A percentile compares a stretch with the other conserved stretches of the same genome.
Conservation (phyloP, 2,113 vertebrate species). For the Rhea americana region DNA sequence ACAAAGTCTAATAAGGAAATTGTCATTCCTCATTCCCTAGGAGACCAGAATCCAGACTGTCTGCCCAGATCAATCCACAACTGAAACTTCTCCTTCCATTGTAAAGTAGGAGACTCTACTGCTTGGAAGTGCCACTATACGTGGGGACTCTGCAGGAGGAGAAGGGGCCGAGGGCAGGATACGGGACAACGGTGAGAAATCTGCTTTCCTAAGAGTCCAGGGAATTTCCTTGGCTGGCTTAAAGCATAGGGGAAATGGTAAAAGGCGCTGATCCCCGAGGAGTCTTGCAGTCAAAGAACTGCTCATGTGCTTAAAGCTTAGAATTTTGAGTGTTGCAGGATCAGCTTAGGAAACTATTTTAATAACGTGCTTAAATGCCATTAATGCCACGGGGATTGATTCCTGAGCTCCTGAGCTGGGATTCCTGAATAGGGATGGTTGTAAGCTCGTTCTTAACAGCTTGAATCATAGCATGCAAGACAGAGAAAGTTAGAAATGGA, state of each 20-base stretch:
- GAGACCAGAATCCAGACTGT: not conserved
- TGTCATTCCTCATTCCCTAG: not conserved
- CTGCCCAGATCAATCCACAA: not conserved
- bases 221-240: not conserved
- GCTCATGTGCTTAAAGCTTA: not conserved
- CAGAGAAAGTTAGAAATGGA: not conserved
- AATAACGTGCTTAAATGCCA: not conserved
- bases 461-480: not conserved
- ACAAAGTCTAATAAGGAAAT: not conserved
- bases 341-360: not conserved
- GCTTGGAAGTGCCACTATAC: not conserved
- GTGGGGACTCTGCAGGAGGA: not conserved
- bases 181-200: not conserved
- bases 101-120: not conserved
- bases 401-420: not conserved
- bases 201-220: not conserved
- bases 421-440: slow-evolving; percentile 15
- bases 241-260: not conserved
- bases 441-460: not conserved
- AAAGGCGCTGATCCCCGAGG: not conserved
- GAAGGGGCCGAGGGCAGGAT: not conserved
- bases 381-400: not conserved
- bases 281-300: not conserved
- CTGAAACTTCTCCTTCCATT: not conserved
- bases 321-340: not conserved